phyloP scores from a whole-genome alignment of 2,888 invertebrate species.

The Heteromurus nitidus region DNA sequence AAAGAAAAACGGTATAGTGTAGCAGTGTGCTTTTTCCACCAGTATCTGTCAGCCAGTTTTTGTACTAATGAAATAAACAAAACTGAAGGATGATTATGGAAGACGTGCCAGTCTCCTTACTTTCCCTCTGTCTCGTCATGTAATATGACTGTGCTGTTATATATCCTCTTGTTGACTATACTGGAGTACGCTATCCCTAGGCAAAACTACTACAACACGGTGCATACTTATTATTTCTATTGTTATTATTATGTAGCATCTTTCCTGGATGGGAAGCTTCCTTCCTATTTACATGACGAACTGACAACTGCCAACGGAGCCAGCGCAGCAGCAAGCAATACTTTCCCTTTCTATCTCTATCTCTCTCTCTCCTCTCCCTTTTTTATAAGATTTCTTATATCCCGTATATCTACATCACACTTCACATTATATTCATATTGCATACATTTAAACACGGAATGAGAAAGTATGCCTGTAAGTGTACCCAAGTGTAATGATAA shows the following conservation, averaged over 20 bases:
- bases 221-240: conserved; percentile 53
- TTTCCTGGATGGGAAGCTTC: conserved; percentile 56
- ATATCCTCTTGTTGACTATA: no score
- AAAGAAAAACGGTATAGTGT: neutral
- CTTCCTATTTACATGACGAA: conserved; percentile 62
- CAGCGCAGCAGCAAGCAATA: conserved; percentile 16
- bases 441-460: conserved; percentile 24
- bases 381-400: no score
- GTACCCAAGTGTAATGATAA: conserved; percentile 41
- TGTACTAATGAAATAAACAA: conserved; percentile 62
- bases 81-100: conserved; percentile 59
- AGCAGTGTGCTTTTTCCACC: conserved; percentile 19
- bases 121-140: conserved; percentile 36
- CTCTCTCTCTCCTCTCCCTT: no score
- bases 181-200: neutral
- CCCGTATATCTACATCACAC: neutral
- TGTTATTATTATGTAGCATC: conserved; percentile 60
- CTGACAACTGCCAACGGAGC: conserved; percentile 42
- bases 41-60: conserved; percentile 43
- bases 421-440: conserved; percentile 34
- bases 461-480: conserved; percentile 25
- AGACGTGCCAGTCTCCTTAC: conserved; percentile 59
- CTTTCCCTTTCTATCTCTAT: neutral
- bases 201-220: neutral
- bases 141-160: no score